These are phyloP conservation scores for Hydractinia echinata DNA, from an alignment of 30 jellyfish, hydroid and myxozoan genomes.

Conservation along the genomic window DNA sequence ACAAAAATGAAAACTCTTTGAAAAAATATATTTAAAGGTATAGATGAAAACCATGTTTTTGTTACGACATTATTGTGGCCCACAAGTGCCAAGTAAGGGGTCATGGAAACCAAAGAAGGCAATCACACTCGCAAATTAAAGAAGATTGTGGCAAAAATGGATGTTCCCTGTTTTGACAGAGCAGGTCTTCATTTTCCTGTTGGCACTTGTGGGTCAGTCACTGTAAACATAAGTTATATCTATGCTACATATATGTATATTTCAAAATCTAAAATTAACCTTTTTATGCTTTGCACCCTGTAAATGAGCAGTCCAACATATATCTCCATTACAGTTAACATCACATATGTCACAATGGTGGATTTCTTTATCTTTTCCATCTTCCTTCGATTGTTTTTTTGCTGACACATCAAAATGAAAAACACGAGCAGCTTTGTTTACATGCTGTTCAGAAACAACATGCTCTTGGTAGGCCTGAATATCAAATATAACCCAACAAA, in stretches of 20 bases:
- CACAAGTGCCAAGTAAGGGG: too few relatives aligned
- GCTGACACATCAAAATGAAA: slow-evolving; percentile 6
- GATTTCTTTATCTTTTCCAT: slow-evolving; percentile 20
- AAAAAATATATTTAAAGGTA: too few relatives aligned
- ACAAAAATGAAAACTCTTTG: neutral
- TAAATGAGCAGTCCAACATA: slow-evolving; percentile 36
- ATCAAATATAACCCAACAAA: neutral
- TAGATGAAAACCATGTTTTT: too few relatives aligned
- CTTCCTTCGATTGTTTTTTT: neutral
- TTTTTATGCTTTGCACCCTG: slow-evolving; percentile 35
- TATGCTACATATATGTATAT: too few relatives aligned
- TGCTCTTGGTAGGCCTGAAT: slow-evolving; percentile 12
- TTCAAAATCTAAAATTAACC: neutral
- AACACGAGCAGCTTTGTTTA: neutral
- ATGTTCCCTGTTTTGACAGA: too few relatives aligned
- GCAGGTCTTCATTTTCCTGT: too few relatives aligned
- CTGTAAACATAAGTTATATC: neutral
- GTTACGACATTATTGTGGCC: too few relatives aligned
- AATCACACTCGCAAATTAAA: too few relatives aligned
- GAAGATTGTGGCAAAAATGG: too few relatives aligned
- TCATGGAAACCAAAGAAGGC: too few relatives aligned
- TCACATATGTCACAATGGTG: slow-evolving; percentile 33
- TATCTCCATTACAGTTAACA: slow-evolving; percentile 31
- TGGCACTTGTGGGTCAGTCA: too few relatives aligned
- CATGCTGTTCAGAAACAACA: slow-evolving; percentile 4